These are phyloP conservation scores for Helicolenus hilgendorfi DNA, from an alignment of 2,797 vertebrate species.

Conservation along the genomic window DNA sequence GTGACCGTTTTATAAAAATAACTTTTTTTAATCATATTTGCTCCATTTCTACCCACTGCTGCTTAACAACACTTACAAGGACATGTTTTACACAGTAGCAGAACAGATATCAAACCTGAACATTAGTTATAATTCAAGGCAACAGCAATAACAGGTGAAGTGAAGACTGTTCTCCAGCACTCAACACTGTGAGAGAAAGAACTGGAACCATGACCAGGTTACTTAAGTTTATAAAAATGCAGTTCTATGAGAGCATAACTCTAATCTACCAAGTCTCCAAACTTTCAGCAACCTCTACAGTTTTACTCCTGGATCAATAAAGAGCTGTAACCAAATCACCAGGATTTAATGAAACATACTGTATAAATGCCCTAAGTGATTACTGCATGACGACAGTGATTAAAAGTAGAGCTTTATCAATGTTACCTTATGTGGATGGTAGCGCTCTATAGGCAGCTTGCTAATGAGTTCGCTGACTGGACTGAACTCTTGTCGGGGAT, in stretches of 20 bases:
- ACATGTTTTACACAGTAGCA: background rate
- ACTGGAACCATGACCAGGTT: background rate
- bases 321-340: background rate
- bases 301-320: constrained; percentile 5
- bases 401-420: constrained; percentile 37
- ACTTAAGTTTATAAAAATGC: background rate
- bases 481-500: constrained; percentile 17
- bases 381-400: background rate
- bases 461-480: constrained; percentile 47
- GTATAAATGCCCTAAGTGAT: constrained; percentile 9
- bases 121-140: background rate
- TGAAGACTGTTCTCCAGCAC: background rate
- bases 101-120: background rate
- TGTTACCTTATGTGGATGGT: background rate
- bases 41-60: too few species aligned
- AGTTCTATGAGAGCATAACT: background rate
- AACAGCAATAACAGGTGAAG: background rate
- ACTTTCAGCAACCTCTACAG: background rate
- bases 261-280: background rate
- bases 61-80: background rate
- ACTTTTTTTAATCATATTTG: too few species aligned
- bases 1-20: too few species aligned
- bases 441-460: constrained; percentile 1
- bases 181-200: background rate
- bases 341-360: constrained; percentile 30